Evolutionary conservation across 2,797 vertebrate species (phyloP).

Genomic region (Glossophaga mutica): DNA sequence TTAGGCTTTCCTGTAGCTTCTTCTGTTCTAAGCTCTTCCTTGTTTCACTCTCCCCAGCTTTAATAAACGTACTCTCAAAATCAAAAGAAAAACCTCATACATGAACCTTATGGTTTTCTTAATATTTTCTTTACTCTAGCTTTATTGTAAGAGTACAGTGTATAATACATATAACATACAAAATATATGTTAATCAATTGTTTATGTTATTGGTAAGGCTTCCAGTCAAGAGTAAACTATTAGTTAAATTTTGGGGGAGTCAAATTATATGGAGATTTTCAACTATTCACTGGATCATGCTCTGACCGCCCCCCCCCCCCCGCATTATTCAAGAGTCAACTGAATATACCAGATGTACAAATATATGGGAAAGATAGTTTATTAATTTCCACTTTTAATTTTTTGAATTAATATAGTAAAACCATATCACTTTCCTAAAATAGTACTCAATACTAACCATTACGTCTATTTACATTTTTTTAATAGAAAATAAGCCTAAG

Average conservation of each 20-base stretch:
- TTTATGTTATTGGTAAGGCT: background rate
- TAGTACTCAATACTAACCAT: slow-evolving; percentile 35
- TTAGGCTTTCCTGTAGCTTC: background rate
- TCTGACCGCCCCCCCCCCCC: too few relatives aligned
- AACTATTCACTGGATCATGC: too few relatives aligned
- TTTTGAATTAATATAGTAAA: slow-evolving; percentile 37
- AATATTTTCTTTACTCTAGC: background rate
- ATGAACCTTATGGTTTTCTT: background rate
- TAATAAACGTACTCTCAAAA: background rate
- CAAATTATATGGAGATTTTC: background rate
- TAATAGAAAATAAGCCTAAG: slow-evolving; percentile 97
- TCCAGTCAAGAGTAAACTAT: background rate
- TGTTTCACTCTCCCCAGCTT: background rate
- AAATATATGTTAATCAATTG: background rate
- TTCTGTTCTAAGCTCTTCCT: background rate
- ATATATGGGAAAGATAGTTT: background rate
- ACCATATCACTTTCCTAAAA: background rate
- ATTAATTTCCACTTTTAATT: slow-evolving; percentile 13
- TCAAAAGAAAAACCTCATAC: background rate
- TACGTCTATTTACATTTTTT: slow-evolving; percentile 53
- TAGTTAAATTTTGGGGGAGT: background rate
- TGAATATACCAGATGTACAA: background rate
- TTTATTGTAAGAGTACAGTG: background rate
- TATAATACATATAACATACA: background rate
- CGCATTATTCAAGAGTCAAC: background rate